Evolutionary conservation across 2,888 invertebrate genomes (phyloP).

Genomic region (Danaus chrysippus): DNA sequence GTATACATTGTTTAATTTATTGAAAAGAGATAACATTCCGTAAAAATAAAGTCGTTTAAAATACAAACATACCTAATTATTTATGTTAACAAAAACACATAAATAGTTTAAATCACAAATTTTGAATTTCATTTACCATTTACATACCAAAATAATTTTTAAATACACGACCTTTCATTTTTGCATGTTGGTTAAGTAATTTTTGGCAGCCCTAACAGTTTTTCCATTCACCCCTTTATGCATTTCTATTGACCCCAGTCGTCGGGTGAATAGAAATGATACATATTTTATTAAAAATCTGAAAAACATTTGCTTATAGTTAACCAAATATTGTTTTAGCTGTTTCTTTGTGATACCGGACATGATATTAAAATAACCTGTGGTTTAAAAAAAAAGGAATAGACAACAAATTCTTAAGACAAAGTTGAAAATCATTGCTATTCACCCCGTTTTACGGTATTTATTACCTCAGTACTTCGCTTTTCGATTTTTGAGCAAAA

Average conservation of each 20-base stretch:
- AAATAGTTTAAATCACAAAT: too few species aligned
- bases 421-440: conserved; percentile 6
- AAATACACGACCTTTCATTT: too few species aligned
- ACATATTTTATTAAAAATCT: conserved; percentile 6
- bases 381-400: too few species aligned
- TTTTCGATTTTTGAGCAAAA: too few species aligned
- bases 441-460: conserved; percentile 12
- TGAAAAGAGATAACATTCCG: too few species aligned
- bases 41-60: too few species aligned
- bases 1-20: too few species aligned
- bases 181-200: neutral
- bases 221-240: conserved; percentile 1
- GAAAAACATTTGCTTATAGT: neutral
- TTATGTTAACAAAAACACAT: too few species aligned
- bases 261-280: conserved; percentile 12
- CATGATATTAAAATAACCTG: conserved; percentile 6
- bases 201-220: conserved; percentile 3
- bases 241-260: conserved; percentile 7
- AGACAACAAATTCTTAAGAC: conserved; percentile 2
- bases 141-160: too few species aligned
- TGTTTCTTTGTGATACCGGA: conserved; percentile 8
- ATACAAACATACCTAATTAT: too few species aligned
- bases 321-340: conserved; percentile 1
- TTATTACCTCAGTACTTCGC: too few species aligned
- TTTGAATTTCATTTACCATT: conserved; percentile 3